Base-by-base conservation (phyloP, 2,888 invertebrate species). In the Hydropsyche betteni region DNA sequence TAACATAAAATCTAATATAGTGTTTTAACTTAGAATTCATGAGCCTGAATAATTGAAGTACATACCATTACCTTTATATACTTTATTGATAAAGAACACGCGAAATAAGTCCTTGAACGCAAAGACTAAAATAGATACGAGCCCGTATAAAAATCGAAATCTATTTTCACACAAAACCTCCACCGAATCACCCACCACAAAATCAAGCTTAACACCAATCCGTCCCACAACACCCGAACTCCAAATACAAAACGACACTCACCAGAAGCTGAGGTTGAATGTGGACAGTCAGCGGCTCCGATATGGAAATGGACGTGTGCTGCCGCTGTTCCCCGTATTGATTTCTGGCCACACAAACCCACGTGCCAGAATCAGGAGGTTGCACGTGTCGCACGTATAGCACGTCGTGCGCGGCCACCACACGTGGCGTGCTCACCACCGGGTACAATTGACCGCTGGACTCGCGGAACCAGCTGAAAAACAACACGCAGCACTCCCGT, bases 281-380 rank as follows among this genome's bases (percentile, higher is more conserved):
- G 77, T 88, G 89, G 33, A 90, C 90, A 52, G 89, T 88, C 44
- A 93, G 87, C 77, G 91, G 86, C 69, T 91, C 90, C 34, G 90
- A 89, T 51, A 93, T 91, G 24, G 88, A 86, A 34, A 94, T 85
- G 75, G 89, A 85, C 4, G 91, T 89, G 80, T 91, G 91, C 33
- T 90, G 86, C 52, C 91, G 85, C 83, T 92, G 91, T 81, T 91
- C 91, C 0, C 94, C 94, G 80, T 90, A 89, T 81, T 90, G 88
- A 84, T 94, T 94, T 83, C 90, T 91, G 8, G 91, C 92, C 61
- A 91, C 88, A 83, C 94, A 94, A 52, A 91, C 89, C 88, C 94
- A 94, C 75, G 89, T 86, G 4, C 93, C 94, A 2, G 88, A 88
- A 83, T 94, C 93, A 34, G 89, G 87, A 0, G 88, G 85, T 81